phyloP scores from a whole-genome alignment of 2,888 invertebrate species.

The Tinea pellionella region DNA sequence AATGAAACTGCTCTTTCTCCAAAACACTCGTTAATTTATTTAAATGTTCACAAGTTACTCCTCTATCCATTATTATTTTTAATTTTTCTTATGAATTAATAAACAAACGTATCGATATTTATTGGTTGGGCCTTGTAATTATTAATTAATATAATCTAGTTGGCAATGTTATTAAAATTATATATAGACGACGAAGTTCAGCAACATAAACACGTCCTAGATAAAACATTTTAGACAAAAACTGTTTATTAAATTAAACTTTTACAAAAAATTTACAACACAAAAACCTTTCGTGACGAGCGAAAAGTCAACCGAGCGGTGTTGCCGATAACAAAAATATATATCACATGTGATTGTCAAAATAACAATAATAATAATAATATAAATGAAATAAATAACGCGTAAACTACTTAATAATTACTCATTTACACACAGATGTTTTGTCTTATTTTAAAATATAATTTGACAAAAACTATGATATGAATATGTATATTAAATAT shows the following conservation, averaged over 20 bases:
- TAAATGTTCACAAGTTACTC: constrained; percentile 60
- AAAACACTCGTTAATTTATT: constrained; percentile 50
- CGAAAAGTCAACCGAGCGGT: constrained; percentile 45
- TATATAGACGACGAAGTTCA: neutral
- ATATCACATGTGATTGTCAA: constrained; percentile 13
- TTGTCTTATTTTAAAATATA: too few relatives aligned
- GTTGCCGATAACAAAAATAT: constrained; percentile 10
- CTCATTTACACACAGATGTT: too few relatives aligned
- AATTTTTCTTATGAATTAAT: neutral
- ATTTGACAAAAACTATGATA: too few relatives aligned
- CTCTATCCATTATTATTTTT: constrained; percentile 45
- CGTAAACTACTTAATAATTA: too few relatives aligned
- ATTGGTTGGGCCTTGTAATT: constrained; percentile 32
- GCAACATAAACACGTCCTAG: constrained; percentile 23
- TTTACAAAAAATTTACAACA: constrained; percentile 59
- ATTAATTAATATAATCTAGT: constrained; percentile 17
- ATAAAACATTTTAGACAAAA: constrained; percentile 39
- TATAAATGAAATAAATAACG: too few relatives aligned
- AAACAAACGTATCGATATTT: neutral
- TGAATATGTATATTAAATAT: neutral
- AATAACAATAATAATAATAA: too few relatives aligned
- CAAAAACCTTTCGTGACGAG: constrained; percentile 61
- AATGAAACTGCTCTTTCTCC: constrained; percentile 54
- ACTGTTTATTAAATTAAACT: constrained; percentile 25
- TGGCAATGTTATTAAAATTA: neutral